These are phyloP conservation scores for Enteromius unitaeniatus DNA, from an alignment of 2,797 vertebrate species.

Conservation along the genomic window DNA sequence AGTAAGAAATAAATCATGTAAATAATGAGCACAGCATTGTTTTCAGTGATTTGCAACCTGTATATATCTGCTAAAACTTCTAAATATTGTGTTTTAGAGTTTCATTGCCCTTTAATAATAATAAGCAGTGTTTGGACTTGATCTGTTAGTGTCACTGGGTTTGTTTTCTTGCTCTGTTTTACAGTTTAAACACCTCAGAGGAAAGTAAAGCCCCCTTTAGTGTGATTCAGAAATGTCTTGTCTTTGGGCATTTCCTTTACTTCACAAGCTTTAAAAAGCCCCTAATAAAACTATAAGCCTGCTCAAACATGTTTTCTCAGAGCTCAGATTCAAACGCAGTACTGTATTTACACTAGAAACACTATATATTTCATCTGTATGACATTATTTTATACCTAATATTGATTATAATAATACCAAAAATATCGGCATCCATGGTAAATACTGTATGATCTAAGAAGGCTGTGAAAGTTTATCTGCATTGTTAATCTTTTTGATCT, in stretches of 20 bases:
- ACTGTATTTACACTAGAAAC: slow-evolving; percentile 8
- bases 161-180: background rate
- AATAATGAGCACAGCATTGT: background rate
- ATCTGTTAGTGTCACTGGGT: background rate
- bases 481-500: too few species aligned
- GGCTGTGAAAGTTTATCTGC: too few species aligned
- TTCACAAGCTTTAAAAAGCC: slow-evolving; percentile 65
- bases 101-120: background rate
- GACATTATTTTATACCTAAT: background rate
- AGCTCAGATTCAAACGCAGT: background rate
- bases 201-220: slow-evolving; percentile 57
- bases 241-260: slow-evolving; percentile 71
- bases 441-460: too few species aligned
- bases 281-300: slow-evolving; percentile 68
- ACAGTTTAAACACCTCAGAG: slow-evolving; percentile 37
- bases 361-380: background rate
- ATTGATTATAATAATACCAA: too few species aligned
- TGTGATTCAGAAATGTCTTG: slow-evolving; percentile 66
- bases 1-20: background rate
- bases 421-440: too few species aligned
- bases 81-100: background rate
- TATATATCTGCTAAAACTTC: background rate
- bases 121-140: background rate
- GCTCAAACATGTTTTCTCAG: slow-evolving; percentile 67
- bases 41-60: background rate